These are phyloP conservation scores for Xiphophorus hellerii DNA, from an alignment of 2,113 vertebrate species.

Conservation along the genomic window DNA sequence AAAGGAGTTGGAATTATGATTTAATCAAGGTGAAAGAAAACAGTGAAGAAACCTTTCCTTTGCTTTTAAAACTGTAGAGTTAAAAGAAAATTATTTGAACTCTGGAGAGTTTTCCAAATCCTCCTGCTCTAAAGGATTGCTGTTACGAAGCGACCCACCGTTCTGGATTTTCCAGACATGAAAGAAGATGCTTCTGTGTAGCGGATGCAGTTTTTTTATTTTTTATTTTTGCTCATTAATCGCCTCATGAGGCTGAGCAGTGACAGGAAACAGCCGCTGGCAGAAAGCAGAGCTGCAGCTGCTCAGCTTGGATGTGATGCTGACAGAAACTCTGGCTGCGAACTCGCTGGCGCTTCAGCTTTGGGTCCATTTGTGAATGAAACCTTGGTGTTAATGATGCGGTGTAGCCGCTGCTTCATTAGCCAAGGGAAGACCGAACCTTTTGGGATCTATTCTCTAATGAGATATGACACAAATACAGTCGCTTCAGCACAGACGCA, in stretches of 20 bases:
- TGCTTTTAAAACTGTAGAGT: background rate
- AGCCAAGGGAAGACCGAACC: background rate
- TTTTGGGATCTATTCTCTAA: background rate
- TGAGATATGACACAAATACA: background rate
- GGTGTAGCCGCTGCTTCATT: background rate
- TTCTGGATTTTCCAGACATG: background rate
- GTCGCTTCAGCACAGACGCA: background rate
- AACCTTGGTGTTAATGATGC: background rate
- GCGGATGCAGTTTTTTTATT: background rate
- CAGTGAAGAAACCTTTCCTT: too few species aligned
- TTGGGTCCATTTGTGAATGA: background rate
- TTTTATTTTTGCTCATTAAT: constrained; percentile 17
- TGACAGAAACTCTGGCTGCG: background rate
- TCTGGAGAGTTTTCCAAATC: too few species aligned
- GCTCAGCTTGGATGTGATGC: constrained; percentile 2
- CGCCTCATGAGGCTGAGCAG: background rate
- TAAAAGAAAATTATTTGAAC: too few species aligned
- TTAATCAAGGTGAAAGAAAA: background rate
- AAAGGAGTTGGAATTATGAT: background rate
- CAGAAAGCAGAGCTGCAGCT: constrained; percentile 8
- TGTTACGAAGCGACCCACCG: background rate
- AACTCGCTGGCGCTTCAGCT: background rate
- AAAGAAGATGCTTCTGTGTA: background rate
- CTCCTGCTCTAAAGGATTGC: background rate
- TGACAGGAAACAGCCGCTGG: constrained; percentile 3